Evolutionary conservation across 2,888 invertebrate genomes (phyloP).

Genomic region (Caenorhabditis doughertyi): DNA sequence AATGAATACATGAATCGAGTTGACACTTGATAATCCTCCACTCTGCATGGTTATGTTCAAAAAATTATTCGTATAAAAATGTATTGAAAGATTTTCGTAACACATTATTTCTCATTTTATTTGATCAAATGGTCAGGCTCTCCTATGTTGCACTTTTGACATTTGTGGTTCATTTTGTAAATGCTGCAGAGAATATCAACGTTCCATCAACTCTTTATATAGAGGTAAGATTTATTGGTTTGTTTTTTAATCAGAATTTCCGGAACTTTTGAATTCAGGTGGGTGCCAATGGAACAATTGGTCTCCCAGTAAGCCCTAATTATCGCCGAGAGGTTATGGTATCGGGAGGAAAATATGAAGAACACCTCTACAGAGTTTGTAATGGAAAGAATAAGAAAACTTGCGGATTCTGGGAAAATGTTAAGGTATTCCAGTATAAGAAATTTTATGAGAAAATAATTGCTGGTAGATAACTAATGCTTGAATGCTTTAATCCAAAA

Average conservation of each 20-base stretch:
- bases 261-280: not conserved
- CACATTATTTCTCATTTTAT: not conserved
- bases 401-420: slow-evolving; percentile 42
- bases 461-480: no score
- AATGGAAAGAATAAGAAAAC: slow-evolving; percentile 26
- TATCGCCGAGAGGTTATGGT: not conserved
- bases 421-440: slow-evolving; percentile 19
- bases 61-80: not conserved
- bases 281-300: not conserved
- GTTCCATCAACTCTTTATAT: not conserved
- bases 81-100: no score
- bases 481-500: no score
- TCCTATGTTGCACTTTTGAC: not conserved
- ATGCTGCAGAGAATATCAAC: not conserved
- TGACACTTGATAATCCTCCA: not conserved
- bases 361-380: slow-evolving; percentile 35
- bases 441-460: no score
- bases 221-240: not conserved
- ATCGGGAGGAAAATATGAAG: not conserved
- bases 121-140: not conserved
- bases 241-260: not conserved
- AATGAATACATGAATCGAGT: not conserved
- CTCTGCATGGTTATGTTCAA: not conserved
- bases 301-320: not conserved
- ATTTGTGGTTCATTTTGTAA: not conserved